These are phyloP conservation scores for Saccostrea echinata DNA, from an alignment of 1,140 invertebrate genomes.

Conservation along the genomic window DNA sequence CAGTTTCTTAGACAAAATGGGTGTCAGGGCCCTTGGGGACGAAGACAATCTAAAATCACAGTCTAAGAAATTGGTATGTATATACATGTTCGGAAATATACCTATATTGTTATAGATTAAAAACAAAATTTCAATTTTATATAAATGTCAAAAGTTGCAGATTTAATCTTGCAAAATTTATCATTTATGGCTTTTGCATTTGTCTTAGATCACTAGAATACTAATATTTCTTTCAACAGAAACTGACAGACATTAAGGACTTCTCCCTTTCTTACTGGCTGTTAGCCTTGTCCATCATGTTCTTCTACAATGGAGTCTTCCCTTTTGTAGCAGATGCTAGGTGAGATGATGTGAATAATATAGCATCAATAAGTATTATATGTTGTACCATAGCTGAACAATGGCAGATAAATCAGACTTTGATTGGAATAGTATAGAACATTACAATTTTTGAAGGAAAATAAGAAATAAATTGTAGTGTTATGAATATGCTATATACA, in stretches of 20 bases:
- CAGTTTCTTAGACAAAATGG: slow-evolving; percentile 77
- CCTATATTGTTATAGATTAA: too few relatives aligned
- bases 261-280: slow-evolving; percentile 79
- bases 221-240: slow-evolving; percentile 68
- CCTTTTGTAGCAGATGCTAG: slow-evolving; percentile 82
- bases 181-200: too few relatives aligned
- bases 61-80: slow-evolving; percentile 74
- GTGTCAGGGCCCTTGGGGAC: slow-evolving; percentile 76
- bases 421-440: too few relatives aligned
- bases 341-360: slow-evolving; percentile 61
- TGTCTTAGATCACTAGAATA: too few relatives aligned
- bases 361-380: neutral
- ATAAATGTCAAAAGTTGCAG: neutral
- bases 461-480: too few relatives aligned
- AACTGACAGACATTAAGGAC: slow-evolving; percentile 77
- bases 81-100: neutral
- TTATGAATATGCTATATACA: too few relatives aligned
- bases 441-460: too few relatives aligned
- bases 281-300: slow-evolving; percentile 79
- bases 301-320: slow-evolving; percentile 81
- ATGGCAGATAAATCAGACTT: too few relatives aligned
- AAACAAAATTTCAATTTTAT: neutral
- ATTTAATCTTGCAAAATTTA: neutral
- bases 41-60: slow-evolving; percentile 70
- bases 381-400: too few relatives aligned